Conservation (phyloP, 2,113 vertebrate genomes). For the Oxyruncus cristatus region DNA sequence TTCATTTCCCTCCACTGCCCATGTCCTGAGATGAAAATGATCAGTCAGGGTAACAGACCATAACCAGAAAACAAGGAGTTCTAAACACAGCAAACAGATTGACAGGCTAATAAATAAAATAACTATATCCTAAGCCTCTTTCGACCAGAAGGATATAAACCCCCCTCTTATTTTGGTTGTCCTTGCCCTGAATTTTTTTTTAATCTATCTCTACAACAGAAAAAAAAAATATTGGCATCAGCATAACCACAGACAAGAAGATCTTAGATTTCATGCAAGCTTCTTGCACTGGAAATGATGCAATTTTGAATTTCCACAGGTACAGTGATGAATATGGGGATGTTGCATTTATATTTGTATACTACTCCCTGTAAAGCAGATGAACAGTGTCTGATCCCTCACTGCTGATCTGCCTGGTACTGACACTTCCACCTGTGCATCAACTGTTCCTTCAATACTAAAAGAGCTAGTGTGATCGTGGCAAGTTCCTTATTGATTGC, state of each 20-base stretch:
- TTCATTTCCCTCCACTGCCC: neutral
- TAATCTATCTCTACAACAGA: neutral
- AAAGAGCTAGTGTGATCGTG: accelerated
- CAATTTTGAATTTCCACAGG: neutral
- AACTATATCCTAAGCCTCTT: neutral
- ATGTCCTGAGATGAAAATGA: neutral
- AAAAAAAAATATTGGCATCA: neutral
- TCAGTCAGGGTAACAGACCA: neutral
- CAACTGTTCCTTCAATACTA: neutral
- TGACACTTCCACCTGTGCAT: neutral
- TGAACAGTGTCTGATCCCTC: neutral
- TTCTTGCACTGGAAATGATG: neutral
- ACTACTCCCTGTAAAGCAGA: neutral
- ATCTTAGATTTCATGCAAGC: neutral
- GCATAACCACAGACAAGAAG: neutral
- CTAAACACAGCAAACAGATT: neutral
- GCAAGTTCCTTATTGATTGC: neutral
- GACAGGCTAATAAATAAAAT: neutral
- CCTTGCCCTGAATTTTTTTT: neutral
- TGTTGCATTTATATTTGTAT: neutral
- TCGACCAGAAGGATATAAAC: neutral
- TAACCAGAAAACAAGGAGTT: neutral
- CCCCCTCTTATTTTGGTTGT: accelerated
- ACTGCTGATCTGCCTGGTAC: neutral
- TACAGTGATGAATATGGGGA: neutral